Conservation (phyloP, 2,113 vertebrate species). For the Lathamus discolor region DNA sequence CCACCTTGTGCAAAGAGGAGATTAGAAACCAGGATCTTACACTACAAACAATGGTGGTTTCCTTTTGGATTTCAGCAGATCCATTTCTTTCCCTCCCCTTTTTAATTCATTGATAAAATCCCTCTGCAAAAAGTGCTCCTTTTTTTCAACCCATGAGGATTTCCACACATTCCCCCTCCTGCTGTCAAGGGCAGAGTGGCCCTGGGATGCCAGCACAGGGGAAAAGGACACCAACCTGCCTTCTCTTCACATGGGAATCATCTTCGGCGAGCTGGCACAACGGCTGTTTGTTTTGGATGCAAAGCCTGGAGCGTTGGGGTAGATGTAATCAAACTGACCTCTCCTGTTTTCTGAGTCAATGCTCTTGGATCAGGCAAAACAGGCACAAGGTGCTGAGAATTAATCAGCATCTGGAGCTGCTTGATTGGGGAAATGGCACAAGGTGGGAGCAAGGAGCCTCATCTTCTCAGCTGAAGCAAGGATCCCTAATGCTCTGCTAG, state of each 20-base stretch:
- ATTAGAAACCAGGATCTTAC: slow-evolving; percentile 51
- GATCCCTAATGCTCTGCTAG: not conserved
- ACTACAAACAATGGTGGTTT: slow-evolving; percentile 43
- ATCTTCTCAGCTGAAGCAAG: not conserved
- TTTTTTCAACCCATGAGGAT: not conserved
- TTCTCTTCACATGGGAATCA: slow-evolving; percentile 49
- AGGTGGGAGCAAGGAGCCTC: not conserved
- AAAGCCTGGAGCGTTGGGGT: not conserved
- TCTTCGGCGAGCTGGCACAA: not conserved
- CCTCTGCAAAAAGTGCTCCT: not conserved
- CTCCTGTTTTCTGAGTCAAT: slow-evolving; percentile 68
- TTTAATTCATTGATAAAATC: slow-evolving; percentile 23
- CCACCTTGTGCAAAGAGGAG: slow-evolving; percentile 46
- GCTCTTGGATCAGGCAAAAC: slow-evolving; percentile 35
- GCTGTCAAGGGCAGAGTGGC: not conserved
- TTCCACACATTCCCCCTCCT: not conserved
- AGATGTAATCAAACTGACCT: slow-evolving; percentile 68
- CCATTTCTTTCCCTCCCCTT: slow-evolving; percentile 43
- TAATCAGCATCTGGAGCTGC: slow-evolving; percentile 16
- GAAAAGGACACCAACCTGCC: slow-evolving; percentile 22
- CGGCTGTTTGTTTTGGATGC: slow-evolving; percentile 70
- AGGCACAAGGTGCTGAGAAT: slow-evolving; percentile 46
- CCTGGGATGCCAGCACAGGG: not conserved
- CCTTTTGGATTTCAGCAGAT: slow-evolving; percentile 47
- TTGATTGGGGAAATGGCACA: not conserved